A percentile compares a stretch with the other conserved stretches of the same genome.
Conservation (phyloP, 1,140 invertebrate genomes). For the Euschistus heros region DNA sequence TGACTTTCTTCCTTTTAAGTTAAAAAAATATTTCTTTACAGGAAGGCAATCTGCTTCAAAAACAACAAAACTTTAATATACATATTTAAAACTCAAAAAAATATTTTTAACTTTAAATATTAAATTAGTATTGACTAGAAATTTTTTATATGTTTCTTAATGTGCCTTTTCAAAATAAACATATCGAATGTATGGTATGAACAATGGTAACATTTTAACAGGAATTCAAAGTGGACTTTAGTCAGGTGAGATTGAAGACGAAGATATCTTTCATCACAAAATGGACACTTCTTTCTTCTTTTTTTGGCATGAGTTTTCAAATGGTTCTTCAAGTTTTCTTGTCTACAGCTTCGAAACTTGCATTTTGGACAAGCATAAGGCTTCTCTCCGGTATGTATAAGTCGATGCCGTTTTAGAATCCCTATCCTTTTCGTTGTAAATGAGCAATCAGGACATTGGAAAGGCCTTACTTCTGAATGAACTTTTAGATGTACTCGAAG, state of each 20-base stretch:
- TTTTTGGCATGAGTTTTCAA: not conserved
- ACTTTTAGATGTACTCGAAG: not conserved
- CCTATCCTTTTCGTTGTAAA: not conserved
- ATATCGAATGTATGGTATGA: not conserved
- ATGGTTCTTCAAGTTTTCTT: not conserved
- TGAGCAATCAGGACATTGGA: conserved; percentile 9
- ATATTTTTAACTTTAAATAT: too few relatives aligned
- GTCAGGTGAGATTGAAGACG: not conserved
- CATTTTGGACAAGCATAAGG: conserved; percentile 13
- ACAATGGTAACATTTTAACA: conserved; percentile 3
- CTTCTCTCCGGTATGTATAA: conserved; percentile 12
- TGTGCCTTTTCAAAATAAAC: not conserved
- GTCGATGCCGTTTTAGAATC: conserved; percentile 1
- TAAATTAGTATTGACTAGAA: not conserved
- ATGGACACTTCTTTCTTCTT: not conserved
- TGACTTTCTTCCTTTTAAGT: too few relatives aligned
- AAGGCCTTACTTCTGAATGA: not conserved
- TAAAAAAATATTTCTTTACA: too few relatives aligned
- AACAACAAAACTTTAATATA: too few relatives aligned
- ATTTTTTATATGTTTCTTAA: conserved; percentile 2
- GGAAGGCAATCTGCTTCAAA: too few relatives aligned
- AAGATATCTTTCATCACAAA: not conserved
- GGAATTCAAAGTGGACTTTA: not conserved
- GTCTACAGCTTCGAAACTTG: not conserved
- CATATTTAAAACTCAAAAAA: too few relatives aligned